A percentile compares a stretch with the other conserved stretches of the same genome.
phyloP scores from a whole-genome alignment of 2,113 vertebrate genomes.

The Hymenochirus boettgeri region DNA sequence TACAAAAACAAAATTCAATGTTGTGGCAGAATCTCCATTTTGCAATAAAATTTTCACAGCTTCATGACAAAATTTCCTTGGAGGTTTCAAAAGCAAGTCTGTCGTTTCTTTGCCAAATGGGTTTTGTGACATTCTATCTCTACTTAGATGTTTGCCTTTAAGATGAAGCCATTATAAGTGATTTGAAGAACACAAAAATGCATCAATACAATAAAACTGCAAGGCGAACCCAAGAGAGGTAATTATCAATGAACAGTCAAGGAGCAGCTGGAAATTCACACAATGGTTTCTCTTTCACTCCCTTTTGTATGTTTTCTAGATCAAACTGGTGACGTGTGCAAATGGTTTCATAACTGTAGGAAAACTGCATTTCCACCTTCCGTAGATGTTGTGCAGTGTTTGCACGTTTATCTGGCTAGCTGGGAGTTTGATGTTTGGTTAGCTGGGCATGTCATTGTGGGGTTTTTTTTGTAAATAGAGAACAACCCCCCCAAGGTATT shows the following conservation, averaged over 20 bases:
- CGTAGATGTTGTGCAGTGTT: constrained; percentile 49
- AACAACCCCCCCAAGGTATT: constrained; percentile 3
- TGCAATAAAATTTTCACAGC: too few species aligned
- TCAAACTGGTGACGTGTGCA: constrained; percentile 3
- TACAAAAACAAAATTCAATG: too few species aligned
- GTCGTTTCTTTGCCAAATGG: too few species aligned
- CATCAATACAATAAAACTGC: constrained; percentile 11
- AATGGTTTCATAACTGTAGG: constrained; percentile 13
- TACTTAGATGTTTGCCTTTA: too few species aligned
- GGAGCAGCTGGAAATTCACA: constrained; percentile 28
- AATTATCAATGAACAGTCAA: constrained; percentile 28
- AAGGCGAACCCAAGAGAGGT: constrained; percentile 21
- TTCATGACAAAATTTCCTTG: too few species aligned
- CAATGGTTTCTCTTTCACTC: background rate
- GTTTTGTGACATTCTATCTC: too few species aligned
- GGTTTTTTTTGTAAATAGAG: constrained; percentile 34
- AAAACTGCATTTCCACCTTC: background rate
- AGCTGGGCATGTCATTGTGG: constrained; percentile 27
- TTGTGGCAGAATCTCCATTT: too few species aligned
- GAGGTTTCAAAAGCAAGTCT: too few species aligned
- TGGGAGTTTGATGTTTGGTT: constrained; percentile 31
- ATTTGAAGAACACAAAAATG: constrained; percentile 3
- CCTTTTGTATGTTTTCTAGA: constrained; percentile 11
- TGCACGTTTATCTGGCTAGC: constrained; percentile 49
- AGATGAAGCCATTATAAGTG: constrained; percentile 9